Evolutionary conservation across 2,888 invertebrate species (phyloP).

Genomic region (Eutolmus rufibarbis): DNA sequence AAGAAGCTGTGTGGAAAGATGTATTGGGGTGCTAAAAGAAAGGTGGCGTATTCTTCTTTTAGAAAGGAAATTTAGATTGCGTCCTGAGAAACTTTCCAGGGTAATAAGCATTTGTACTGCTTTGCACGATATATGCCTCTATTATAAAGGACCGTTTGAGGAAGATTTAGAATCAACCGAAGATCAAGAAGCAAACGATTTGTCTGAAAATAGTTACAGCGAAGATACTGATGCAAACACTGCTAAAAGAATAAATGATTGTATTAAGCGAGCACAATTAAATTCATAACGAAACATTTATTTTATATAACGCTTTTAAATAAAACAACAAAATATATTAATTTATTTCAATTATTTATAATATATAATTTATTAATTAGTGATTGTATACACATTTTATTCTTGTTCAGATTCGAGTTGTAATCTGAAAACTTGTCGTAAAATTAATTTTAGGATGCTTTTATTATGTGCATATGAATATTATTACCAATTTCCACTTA

Average conservation of each 20-base stretch:
- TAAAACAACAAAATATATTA: too few relatives aligned
- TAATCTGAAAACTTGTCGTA: too few relatives aligned
- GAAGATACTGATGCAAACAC: neutral
- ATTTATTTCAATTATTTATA: too few relatives aligned
- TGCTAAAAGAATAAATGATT: neutral
- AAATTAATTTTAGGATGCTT: too few relatives aligned
- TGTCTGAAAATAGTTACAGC: neutral
- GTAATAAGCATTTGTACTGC: neutral
- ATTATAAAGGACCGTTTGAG: neutral
- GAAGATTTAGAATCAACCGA: neutral
- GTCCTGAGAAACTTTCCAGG: neutral
- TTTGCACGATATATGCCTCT: neutral
- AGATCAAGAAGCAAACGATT: neutral
- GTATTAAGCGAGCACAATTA: neutral
- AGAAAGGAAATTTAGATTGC: neutral
- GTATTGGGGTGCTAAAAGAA: neutral
- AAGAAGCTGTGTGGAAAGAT: neutral
- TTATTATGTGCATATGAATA: too few relatives aligned
- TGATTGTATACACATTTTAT: neutral
- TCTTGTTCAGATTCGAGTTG: neutral
- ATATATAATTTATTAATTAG: too few relatives aligned
- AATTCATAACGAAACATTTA: neutral
- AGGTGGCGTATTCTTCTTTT: neutral
- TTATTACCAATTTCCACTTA: too few relatives aligned
- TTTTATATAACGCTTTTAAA: neutral